phyloP scores from a whole-genome alignment of 2,888 invertebrate genomes.

The Pasiphila rectangulata region DNA sequence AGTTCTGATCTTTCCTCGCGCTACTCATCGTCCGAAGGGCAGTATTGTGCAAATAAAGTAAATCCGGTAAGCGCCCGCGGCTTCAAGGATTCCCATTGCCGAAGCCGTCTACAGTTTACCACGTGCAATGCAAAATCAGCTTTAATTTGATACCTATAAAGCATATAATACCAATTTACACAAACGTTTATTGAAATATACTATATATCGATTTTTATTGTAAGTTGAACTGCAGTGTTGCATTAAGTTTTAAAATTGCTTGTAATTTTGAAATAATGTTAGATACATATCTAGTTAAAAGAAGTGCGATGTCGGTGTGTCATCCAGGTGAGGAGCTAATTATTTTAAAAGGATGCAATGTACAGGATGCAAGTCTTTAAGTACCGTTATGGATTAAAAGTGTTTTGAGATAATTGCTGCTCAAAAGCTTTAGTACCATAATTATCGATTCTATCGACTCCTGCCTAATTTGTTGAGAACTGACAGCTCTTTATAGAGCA shows the following conservation, averaged over 20 bases:
- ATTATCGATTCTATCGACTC: not conserved
- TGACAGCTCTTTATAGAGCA: too few relatives aligned
- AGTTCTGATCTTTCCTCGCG: slow-evolving; percentile 29
- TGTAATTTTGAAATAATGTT: not conserved
- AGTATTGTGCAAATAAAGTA: slow-evolving; percentile 72
- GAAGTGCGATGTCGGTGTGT: not conserved
- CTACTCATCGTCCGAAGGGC: slow-evolving; percentile 44
- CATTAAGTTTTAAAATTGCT: not conserved
- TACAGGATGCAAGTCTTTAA: slow-evolving; percentile 5
- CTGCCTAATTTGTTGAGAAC: not conserved
- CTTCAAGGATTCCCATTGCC: slow-evolving; percentile 36
- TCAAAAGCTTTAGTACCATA: not conserved
- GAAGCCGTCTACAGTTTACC: not conserved
- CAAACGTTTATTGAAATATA: not conserved
- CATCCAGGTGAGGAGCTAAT: slow-evolving; percentile 43
- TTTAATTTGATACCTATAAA: not conserved
- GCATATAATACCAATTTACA: not conserved
- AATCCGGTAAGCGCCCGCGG: slow-evolving; percentile 69
- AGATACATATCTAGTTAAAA: not conserved
- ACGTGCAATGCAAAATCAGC: not conserved
- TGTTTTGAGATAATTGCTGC: slow-evolving; percentile 2
- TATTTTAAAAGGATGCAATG: slow-evolving; percentile 1
- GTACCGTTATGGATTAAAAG: slow-evolving; percentile 2
- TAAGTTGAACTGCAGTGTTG: not conserved
- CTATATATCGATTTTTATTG: not conserved